Evolutionary conservation across 2,113 vertebrate species (phyloP).

Genomic region (Coreoperca whiteheadi): DNA sequence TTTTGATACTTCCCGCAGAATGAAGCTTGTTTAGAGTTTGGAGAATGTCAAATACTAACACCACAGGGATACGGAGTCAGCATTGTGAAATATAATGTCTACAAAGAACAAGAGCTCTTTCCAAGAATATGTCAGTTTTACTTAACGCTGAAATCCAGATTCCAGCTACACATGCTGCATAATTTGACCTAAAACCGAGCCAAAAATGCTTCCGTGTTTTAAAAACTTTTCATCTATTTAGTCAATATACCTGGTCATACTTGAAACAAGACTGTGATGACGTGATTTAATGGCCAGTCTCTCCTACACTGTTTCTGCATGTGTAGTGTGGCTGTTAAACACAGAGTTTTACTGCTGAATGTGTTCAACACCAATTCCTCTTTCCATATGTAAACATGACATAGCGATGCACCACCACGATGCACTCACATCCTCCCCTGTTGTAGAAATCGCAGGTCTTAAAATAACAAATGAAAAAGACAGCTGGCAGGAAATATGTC

Average conservation of each 20-base stretch:
- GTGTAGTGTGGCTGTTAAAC: slow-evolving; percentile 26
- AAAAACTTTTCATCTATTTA: slow-evolving; percentile 16
- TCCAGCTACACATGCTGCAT: slow-evolving; percentile 51
- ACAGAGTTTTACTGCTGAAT: slow-evolving; percentile 28
- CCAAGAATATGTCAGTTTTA: slow-evolving; percentile 70
- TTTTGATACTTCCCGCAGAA: slow-evolving; percentile 51
- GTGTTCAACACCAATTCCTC: slow-evolving; percentile 44
- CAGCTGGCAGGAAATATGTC: slow-evolving; percentile 29
- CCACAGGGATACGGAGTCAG: slow-evolving; percentile 50
- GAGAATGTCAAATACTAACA: slow-evolving; percentile 69
- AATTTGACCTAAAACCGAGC: slow-evolving; percentile 38
- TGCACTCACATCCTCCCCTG: not conserved
- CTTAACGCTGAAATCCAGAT: slow-evolving; percentile 39
- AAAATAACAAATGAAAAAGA: not conserved
- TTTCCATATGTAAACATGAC: slow-evolving; percentile 65
- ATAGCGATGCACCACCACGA: not conserved
- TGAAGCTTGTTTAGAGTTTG: slow-evolving; percentile 65
- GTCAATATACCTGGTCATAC: not conserved
- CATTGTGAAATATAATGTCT: slow-evolving; percentile 61
- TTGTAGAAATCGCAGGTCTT: not conserved
- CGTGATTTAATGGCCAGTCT: slow-evolving; percentile 34
- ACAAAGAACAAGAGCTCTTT: slow-evolving; percentile 45
- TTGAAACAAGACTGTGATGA: slow-evolving; percentile 24
- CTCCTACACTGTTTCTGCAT: slow-evolving; percentile 11
- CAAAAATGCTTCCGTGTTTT: slow-evolving; percentile 49